A percentile compares a stretch with the other conserved stretches of the same genome.
These are phyloP conservation scores for Zophobas atratus DNA, from an alignment of 1,140 invertebrate species.

Conservation along the genomic window DNA sequence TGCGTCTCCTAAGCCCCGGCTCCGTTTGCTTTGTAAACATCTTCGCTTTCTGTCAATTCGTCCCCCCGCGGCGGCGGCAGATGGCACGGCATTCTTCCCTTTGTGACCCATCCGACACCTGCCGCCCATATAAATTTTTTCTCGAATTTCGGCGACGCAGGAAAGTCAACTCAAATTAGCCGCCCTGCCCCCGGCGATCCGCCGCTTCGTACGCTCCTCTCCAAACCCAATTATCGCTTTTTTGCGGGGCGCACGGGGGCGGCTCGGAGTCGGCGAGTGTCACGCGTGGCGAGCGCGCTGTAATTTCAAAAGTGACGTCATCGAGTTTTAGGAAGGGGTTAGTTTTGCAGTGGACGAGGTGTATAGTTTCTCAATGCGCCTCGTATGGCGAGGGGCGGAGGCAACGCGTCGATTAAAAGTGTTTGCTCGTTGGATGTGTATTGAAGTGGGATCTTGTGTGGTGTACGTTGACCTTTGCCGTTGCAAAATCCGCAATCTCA, in stretches of 20 bases:
- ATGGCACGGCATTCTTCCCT: neutral
- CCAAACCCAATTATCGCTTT: slow-evolving; percentile 29
- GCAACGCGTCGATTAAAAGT: slow-evolving; percentile 6
- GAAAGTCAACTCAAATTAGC: slow-evolving; percentile 19
- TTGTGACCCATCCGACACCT: slow-evolving; percentile 20
- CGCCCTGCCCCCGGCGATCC: neutral
- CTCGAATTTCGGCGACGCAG: neutral
- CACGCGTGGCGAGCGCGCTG: no score
- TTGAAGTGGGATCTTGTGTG: slow-evolving; percentile 20
- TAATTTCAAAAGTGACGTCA: no score
- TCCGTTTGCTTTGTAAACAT: slow-evolving; percentile 30
- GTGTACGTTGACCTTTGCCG: slow-evolving; percentile 35
- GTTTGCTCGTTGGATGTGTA: slow-evolving; percentile 27
- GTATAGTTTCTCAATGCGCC: no score
- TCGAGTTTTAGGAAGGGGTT: no score
- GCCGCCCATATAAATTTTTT: slow-evolving; percentile 14
- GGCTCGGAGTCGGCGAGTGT: no score
- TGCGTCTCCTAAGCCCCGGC: slow-evolving; percentile 20
- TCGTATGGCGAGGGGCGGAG: neutral
- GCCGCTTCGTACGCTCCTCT: slow-evolving; percentile 14
- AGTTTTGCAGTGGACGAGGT: no score
- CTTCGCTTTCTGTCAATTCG: slow-evolving; percentile 36
- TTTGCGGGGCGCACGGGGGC: neutral
- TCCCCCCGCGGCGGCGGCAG: slow-evolving; percentile 20
- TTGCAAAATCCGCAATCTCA: slow-evolving; percentile 42